Percentiles rank a stretch among this genome's conserved stretches.
phyloP scores from a whole-genome alignment of 2,888 invertebrate genomes.

The Patella ulyssiponensis region DNA sequence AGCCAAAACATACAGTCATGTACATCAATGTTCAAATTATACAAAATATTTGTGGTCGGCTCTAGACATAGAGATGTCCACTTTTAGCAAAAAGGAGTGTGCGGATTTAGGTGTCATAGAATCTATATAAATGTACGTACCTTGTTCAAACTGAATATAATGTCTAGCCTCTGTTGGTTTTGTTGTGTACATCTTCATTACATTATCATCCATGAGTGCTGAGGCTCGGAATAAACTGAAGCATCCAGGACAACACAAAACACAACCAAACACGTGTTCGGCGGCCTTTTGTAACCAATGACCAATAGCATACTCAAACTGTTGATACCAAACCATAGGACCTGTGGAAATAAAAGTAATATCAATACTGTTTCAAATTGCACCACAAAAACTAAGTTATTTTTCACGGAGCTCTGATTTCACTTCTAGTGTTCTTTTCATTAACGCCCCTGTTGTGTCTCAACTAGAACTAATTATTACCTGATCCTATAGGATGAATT shows the following conservation, averaged over 20 bases:
- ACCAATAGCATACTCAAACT: conserved; percentile 99
- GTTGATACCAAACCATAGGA: conserved; percentile 99
- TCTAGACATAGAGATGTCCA: too few relatives aligned
- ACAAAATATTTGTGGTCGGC: too few relatives aligned
- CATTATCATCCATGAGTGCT: conserved; percentile 91
- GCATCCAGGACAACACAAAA: conserved; percentile 92
- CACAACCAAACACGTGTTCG: conserved; percentile 99
- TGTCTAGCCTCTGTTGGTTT: conserved; percentile 82
- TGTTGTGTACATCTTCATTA: conserved; percentile 90
- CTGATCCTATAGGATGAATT: conserved; percentile 93
- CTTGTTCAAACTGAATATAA: conserved; percentile 93
- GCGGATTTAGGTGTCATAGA: too few relatives aligned
- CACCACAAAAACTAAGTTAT: not conserved
- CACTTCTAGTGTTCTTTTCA: too few relatives aligned
- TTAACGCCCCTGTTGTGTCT: too few relatives aligned
- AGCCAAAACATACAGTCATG: not conserved
- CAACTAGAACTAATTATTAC: conserved; percentile 34
- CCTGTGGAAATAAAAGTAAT: conserved; percentile 74
- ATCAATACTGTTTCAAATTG: not conserved
- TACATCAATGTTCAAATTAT: too few relatives aligned
- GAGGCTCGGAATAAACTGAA: conserved; percentile 91
- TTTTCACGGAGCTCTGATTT: too few relatives aligned
- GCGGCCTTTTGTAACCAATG: conserved; percentile 99
- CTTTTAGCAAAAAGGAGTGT: too few relatives aligned
- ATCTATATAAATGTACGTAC: conserved; percentile 65